A percentile compares a stretch with the other conserved stretches of the same genome.
phyloP scores from a whole-genome alignment of 2,113 vertebrate genomes.

The Erinaceus europaeus region DNA sequence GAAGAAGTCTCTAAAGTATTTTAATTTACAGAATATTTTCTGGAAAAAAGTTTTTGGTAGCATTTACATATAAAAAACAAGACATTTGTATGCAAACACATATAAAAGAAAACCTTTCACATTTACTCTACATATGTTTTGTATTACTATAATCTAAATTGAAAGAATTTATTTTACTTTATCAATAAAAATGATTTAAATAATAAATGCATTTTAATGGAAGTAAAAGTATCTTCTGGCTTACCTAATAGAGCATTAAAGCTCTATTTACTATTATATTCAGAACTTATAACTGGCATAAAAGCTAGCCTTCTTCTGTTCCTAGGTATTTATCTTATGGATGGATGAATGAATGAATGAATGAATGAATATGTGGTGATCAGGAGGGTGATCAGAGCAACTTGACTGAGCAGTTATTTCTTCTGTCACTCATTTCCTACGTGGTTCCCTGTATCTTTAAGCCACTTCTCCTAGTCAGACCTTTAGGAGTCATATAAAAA shows the following conservation, averaged over 20 bases:
- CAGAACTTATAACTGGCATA: neutral
- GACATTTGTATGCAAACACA: neutral
- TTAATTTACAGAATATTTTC: constrained; percentile 27
- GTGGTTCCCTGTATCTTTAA: neutral
- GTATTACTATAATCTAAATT: neutral
- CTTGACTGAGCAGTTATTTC: neutral
- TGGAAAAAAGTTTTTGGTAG: neutral
- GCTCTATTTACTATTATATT: neutral
- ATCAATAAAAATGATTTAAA: constrained; percentile 18
- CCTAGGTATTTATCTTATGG: neutral
- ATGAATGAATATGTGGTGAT: neutral
- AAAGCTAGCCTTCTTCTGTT: neutral
- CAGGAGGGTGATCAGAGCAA: neutral
- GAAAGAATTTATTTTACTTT: neutral
- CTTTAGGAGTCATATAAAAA: neutral
- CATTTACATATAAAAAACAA: constrained; percentile 13
- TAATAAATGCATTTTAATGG: constrained; percentile 4
- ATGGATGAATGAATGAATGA: neutral
- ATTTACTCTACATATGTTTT: neutral
- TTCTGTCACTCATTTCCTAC: neutral
- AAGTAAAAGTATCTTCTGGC: neutral
- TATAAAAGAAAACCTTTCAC: neutral
- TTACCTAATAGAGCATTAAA: neutral
- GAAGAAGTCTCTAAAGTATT: constrained; percentile 1
- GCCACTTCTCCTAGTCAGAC: neutral